Evolutionary conservation across 1,140 invertebrate genomes (phyloP).

Genomic region (Drosophila teissieri): DNA sequence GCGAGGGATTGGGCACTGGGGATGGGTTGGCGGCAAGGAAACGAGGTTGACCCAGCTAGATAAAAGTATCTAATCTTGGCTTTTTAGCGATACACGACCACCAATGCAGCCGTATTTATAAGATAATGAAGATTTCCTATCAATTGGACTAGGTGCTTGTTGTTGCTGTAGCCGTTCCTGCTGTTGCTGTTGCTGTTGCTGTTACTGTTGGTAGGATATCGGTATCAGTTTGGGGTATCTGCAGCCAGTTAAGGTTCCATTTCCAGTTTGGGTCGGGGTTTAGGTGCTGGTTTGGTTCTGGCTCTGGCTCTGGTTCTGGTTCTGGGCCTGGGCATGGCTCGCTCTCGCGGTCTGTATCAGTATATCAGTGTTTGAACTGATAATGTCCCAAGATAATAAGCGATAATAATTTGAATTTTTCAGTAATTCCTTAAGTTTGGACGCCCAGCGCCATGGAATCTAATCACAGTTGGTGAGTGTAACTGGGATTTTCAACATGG

Average conservation of each 20-base stretch:
- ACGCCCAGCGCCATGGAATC: slow-evolving; percentile 75
- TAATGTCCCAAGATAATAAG: slow-evolving; percentile 85
- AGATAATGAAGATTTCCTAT: slow-evolving; percentile 85
- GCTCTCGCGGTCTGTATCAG: slow-evolving; percentile 68
- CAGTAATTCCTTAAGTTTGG: slow-evolving; percentile 83
- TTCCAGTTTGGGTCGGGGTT: slow-evolving; percentile 21
- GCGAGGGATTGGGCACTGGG: slow-evolving; percentile 5
- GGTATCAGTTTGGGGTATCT: slow-evolving; percentile 79
- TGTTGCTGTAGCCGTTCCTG: slow-evolving; percentile 7
- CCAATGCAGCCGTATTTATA: slow-evolving; percentile 74
- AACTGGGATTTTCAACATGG: slow-evolving; percentile 84
- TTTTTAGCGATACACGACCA: slow-evolving; percentile 74
- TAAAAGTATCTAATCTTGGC: slow-evolving; percentile 84
- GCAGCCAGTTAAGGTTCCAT: slow-evolving; percentile 29
- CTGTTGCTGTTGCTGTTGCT: slow-evolving; percentile 17
- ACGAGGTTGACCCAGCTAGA: slow-evolving; percentile 80
- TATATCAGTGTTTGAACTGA: slow-evolving; percentile 85
- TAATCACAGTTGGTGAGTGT: slow-evolving; percentile 84
- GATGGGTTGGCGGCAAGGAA: not conserved
- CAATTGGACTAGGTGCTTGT: slow-evolving; percentile 58
- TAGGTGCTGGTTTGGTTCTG: slow-evolving; percentile 2
- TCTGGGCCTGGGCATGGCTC: slow-evolving; percentile 14
- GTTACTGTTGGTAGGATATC: slow-evolving; percentile 55
- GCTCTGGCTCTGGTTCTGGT: slow-evolving; percentile 9
- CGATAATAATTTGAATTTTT: slow-evolving; percentile 85